Conservation (phyloP, 2,888 invertebrate species). For the Chirona hameri region DNA sequence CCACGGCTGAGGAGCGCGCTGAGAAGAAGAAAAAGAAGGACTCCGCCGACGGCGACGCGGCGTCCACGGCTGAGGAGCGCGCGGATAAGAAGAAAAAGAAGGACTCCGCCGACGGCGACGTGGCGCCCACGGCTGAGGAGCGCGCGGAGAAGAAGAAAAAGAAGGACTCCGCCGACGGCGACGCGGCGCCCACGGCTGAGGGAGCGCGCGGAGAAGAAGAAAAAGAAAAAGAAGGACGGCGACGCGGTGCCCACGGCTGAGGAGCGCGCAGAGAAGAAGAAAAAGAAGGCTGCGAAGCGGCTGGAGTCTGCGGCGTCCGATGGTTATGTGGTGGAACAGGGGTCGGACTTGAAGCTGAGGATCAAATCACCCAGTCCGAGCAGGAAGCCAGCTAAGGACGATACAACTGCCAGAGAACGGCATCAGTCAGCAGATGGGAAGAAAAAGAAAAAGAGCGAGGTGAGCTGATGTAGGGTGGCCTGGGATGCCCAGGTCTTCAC, state of each 20-base stretch:
- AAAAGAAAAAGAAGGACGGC: background rate
- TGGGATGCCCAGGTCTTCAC: too few species aligned
- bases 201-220: background rate
- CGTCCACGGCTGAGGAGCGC: too few species aligned
- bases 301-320: slow-evolving; percentile 30
- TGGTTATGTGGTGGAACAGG: slow-evolving; percentile 35
- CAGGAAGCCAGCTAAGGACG: slow-evolving; percentile 27
- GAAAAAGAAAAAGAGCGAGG: background rate
- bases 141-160: too few species aligned
- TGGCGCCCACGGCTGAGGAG: too few species aligned
- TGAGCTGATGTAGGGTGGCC: too few species aligned
- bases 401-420: background rate
- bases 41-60: too few species aligned
- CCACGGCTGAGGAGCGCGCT: slow-evolving; percentile 24
- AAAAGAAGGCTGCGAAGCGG: slow-evolving; percentile 28
- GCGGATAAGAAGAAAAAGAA: too few species aligned
- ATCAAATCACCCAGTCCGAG: slow-evolving; percentile 38
- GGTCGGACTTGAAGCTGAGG: slow-evolving; percentile 36
- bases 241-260: slow-evolving; percentile 25
- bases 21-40: background rate
- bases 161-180: too few species aligned
- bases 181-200: background rate
- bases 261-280: background rate
- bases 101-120: too few species aligned
- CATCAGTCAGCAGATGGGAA: background rate